Base-by-base conservation (phyloP, 1,140 invertebrate genomes). In the Hycleus cichorii region DNA sequence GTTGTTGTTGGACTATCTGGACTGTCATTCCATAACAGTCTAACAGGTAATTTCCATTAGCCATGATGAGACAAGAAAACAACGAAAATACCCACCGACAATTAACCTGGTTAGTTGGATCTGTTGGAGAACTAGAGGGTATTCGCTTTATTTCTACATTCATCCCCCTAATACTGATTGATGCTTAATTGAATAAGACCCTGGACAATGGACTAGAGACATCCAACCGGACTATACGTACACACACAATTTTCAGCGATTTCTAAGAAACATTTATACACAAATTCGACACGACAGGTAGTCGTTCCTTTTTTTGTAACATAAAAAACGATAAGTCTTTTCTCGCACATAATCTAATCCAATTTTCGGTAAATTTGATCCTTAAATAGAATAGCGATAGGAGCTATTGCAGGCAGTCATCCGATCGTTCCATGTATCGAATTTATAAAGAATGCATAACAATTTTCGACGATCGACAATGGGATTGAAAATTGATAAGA, bases 161-260 rank as follows among this genome's bases (percentile, higher is more conserved):
- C 44, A 53, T 53, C 42, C 51, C 43, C 39, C 51, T 53, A 53
- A 53, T 53, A 46, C 51, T 53, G 51, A 53, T 53, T 53, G 51
- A 53, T 53, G 51, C 25, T 42, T 53, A 53, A 53, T 53, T 53
- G 51, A 53, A 53, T 53, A 53, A 53, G 45, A 42, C 42, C 46
- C 51, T 1, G 32, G 32, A 32, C 32, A 53, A 53, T 53, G 51
- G 51, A 53, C 51, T 53, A 4, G 4, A 32, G 32, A 32, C 32
- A 32, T 32, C 7, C 32, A 32, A 32, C 32, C 32, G 32, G 4
- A 4, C 7, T 7, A 7, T 32, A 1, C 7, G 4, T 32, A 32
- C 32, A 32, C 18, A 32, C 7, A 32, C 32, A 32, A 32, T 32
- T 32, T 32, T 32, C 7, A 32, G 32, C 7, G 32, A 32, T 32